Evolutionary conservation across 2,888 invertebrate genomes (phyloP), one percentile per base, ranked within the genome.

Genomic region (Tromatobia lineatoria): DNA sequence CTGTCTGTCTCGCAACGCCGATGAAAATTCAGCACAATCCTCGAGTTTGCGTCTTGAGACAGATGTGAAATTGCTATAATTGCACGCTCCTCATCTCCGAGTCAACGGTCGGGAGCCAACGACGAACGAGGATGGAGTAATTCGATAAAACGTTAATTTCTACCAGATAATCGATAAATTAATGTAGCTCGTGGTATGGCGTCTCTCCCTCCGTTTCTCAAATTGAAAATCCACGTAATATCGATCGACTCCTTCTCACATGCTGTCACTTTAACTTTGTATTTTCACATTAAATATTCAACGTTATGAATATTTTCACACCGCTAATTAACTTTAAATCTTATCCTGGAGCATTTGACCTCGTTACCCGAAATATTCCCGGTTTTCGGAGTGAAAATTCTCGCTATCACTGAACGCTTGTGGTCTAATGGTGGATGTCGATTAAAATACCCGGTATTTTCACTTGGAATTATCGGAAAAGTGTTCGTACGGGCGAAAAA

Each of bases 101-200:
- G 47, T 38, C 20, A 79, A 45, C 29, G 18, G n/a, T 38, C n/a
- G 11, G 52, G 25, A 77, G 13, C 18, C 15, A 47, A 50, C 67
- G 71, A 64, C 61, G 38, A 52, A 54, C 71, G 52, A 54, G 18
- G 25, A 13, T 18, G 29, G 15, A 38, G 61, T 74, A 79, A 79
- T 79, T 79, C 64, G 70, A 75, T 64, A 38, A 75, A 75, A 47
- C 64, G 59, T 67, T 59, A 80, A 80, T 83, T 71, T 80, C 67
- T 45, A 64, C 50, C 70, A 50, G 66, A 64, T 71, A 59, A 83
- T 80, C 83, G 52, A 83, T 83, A 71, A 76, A 76, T 67, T 52
- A 61, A 34, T 47, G 45, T 50, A 38, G 34, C 50, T 50, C 18
- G 11, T 25, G 10, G 67, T n/a, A 38, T 59, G 42, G 38, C 61